A percentile compares a stretch with the other conserved stretches of the same genome.
Evolutionary conservation across 2,797 vertebrate species (phyloP).

Genomic region (Hippocampus kuda): DNA sequence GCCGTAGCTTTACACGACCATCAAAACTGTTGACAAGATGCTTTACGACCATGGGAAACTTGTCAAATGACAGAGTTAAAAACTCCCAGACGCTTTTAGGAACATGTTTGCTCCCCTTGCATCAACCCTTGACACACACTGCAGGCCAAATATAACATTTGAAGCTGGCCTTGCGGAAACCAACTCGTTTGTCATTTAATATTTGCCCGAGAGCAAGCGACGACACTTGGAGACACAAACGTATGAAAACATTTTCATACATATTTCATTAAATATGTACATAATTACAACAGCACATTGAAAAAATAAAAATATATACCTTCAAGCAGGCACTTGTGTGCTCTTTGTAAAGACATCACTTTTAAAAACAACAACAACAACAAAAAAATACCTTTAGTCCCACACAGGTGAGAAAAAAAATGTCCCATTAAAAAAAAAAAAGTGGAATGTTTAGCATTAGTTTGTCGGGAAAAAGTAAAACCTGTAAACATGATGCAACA

Average conservation of each 20-base stretch:
- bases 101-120: constrained; percentile 26
- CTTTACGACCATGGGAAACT: constrained; percentile 31
- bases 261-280: constrained; percentile 65
- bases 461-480: not conserved
- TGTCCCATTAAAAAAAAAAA: constrained; percentile 13
- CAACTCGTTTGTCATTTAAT: constrained; percentile 18
- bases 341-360: constrained; percentile 40
- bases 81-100: constrained; percentile 46
- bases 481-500: not conserved
- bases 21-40: not conserved
- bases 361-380: not conserved
- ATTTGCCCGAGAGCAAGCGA: not conserved
- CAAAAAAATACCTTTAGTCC: not conserved
- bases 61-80: constrained; percentile 32
- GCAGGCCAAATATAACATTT: constrained; percentile 43
- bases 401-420: not conserved
- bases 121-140: constrained; percentile 7
- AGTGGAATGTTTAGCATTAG: constrained; percentile 12
- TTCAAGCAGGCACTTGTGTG: constrained; percentile 44
- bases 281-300: constrained; percentile 30
- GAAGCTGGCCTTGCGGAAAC: constrained; percentile 15
- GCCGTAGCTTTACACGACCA: not conserved
- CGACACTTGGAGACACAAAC: not conserved
- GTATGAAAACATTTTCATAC: constrained; percentile 68
- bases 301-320: constrained; percentile 19